Conservation (phyloP, 2,888 invertebrate genomes). For the Lithophane leautieri region DNA sequence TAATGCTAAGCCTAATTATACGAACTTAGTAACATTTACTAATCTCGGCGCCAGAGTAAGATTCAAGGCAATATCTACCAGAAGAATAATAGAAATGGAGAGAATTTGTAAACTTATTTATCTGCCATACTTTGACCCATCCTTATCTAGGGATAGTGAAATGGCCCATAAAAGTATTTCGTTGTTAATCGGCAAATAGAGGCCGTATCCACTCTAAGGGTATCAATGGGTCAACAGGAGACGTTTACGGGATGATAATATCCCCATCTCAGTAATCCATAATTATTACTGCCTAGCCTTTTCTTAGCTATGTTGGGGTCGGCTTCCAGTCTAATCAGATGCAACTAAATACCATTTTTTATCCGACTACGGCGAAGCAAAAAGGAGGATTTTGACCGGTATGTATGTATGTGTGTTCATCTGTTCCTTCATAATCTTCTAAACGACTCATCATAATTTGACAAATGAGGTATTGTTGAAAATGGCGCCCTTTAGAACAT, state of each 20-base stretch:
- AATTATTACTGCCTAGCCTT: neutral
- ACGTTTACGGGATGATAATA: neutral
- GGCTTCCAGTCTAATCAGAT: neutral
- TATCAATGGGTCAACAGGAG: neutral
- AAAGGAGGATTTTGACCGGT: too few species aligned
- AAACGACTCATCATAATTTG: too few species aligned
- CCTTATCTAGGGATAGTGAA: neutral
- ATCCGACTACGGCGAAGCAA: too few species aligned
- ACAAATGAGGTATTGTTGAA: too few species aligned
- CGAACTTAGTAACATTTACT: neutral
- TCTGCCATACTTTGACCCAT: neutral
- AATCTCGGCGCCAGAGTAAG: neutral
- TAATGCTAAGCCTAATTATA: too few species aligned
- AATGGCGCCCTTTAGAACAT: too few species aligned
- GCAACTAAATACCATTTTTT: neutral
- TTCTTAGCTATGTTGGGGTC: neutral
- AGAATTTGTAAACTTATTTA: neutral
- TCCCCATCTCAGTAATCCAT: neutral
- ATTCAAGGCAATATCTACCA: neutral
- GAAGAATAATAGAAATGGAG: neutral
- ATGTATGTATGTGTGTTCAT: too few species aligned
- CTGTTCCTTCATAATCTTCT: too few species aligned
- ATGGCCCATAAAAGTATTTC: neutral
- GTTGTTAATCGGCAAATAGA: neutral
- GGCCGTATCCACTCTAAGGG: neutral